Percentiles rank a stretch among this genome's conserved stretches.
These are phyloP conservation scores for Perognathus longimembris DNA, from an alignment of 2,113 vertebrate species.

Conservation along the genomic window DNA sequence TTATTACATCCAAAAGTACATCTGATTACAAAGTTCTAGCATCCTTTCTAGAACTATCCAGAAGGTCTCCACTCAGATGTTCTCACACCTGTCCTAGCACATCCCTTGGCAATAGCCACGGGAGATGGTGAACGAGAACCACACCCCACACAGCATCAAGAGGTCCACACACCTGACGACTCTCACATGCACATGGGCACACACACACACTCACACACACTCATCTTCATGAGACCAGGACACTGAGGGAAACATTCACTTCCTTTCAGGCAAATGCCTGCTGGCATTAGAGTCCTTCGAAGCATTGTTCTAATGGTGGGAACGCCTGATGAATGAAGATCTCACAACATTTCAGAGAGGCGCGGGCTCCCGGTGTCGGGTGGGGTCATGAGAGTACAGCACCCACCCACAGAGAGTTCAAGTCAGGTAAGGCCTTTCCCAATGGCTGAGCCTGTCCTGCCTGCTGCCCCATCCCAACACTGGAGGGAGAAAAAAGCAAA, in stretches of 20 bases:
- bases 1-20: not conserved
- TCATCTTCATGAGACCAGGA: not conserved
- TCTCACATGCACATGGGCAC: rapidly evolving
- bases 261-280: not conserved
- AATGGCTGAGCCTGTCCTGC: not conserved
- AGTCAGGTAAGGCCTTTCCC: not conserved
- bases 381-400: not conserved
- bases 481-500: not conserved
- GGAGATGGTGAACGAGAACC: not conserved
- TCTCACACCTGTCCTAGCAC: not conserved
- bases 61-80: not conserved
- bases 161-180: not conserved
- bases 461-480: not conserved
- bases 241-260: not conserved
- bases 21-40: not conserved
- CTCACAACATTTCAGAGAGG: not conserved
- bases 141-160: not conserved
- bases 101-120: not conserved
- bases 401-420: not conserved
- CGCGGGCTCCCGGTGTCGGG: not conserved
- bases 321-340: not conserved
- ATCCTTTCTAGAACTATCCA: not conserved
- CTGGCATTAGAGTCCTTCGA: not conserved
- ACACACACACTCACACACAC: rapidly evolving
- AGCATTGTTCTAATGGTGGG: not conserved